Conservation (phyloP, 1,140 invertebrate species). For the Pseudobourletiella spinata region DNA sequence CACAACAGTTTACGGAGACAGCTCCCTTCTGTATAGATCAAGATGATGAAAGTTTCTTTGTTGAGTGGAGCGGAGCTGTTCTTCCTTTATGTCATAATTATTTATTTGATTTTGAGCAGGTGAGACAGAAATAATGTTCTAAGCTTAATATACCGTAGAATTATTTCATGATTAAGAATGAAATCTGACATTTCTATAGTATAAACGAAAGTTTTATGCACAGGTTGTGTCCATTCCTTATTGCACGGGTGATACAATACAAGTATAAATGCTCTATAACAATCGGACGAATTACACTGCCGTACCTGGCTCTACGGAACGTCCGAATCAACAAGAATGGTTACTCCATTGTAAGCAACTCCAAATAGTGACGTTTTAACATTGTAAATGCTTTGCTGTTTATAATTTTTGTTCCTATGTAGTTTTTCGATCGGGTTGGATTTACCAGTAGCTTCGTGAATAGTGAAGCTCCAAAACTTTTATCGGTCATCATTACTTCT, state of each 20-base stretch:
- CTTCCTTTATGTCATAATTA: slow-evolving; percentile 4
- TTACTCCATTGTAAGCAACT: slow-evolving; percentile 22
- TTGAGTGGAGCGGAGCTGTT: slow-evolving; percentile 12
- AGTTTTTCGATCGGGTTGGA: slow-evolving; percentile 79
- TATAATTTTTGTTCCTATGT: slow-evolving; percentile 5
- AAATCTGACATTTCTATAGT: background rate
- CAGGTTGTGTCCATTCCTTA: slow-evolving; percentile 25
- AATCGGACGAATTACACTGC: slow-evolving; percentile 29
- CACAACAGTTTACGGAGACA: no score
- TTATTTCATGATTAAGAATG: background rate
- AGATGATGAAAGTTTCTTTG: background rate
- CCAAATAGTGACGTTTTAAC: background rate
- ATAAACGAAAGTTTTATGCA: background rate
- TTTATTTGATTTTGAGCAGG: slow-evolving; percentile 23
- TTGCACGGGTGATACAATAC: slow-evolving; percentile 30
- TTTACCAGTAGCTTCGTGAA: slow-evolving; percentile 82
- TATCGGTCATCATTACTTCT: slow-evolving; percentile 72
- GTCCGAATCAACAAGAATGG: slow-evolving; percentile 27
- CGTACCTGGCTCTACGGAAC: slow-evolving; percentile 23
- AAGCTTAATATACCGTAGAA: background rate
- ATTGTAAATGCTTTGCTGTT: background rate
- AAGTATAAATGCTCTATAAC: slow-evolving; percentile 34
- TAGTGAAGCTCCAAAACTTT: slow-evolving; percentile 74
- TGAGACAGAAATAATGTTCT: background rate
- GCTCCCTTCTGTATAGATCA: no score